Percentiles rank a stretch among this genome's conserved stretches.
Evolutionary conservation across 2,113 vertebrate species (phyloP).

Genomic region (Rana temporaria): DNA sequence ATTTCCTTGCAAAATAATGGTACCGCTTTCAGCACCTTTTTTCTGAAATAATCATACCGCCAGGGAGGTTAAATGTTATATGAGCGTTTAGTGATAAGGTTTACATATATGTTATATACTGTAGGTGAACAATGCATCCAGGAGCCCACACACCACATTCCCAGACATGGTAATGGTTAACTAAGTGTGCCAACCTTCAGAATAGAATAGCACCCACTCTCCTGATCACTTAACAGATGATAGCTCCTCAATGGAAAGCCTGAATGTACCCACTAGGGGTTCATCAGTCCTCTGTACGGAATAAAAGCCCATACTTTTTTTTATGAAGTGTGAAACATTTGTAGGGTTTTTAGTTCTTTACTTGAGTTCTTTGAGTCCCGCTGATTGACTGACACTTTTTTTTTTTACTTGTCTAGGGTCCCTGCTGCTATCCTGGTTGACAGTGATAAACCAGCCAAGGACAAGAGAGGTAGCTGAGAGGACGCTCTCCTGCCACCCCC

Average conservation of each 20-base stretch:
- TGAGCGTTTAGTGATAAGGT: no score
- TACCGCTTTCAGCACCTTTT: no score
- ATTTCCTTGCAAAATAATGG: no score
- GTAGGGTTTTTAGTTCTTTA: constrained; percentile 25
- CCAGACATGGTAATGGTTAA: constrained; percentile 20
- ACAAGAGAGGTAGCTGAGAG: constrained; percentile 50
- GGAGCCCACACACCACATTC: not conserved
- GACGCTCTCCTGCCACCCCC: not conserved
- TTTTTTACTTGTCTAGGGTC: not conserved
- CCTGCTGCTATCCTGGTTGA: constrained; percentile 29
- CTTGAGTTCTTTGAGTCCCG: constrained; percentile 18
- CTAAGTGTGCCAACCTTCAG: constrained; percentile 16
- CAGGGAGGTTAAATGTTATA: no score
- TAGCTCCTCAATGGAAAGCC: not conserved
- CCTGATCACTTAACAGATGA: constrained; percentile 2
- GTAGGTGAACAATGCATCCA: no score
- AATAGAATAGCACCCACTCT: constrained; percentile 9
- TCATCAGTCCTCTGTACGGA: not conserved
- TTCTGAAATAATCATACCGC: no score
- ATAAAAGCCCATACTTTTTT: not conserved
- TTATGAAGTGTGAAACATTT: not conserved
- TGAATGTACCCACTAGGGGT: constrained; percentile 1
- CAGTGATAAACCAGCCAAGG: constrained; percentile 49
- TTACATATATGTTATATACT: no score
- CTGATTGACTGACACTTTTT: constrained; percentile 42